Percentiles rank a stretch among this genome's conserved stretches.
These are phyloP conservation scores for Cololabis saira DNA, from an alignment of 2,113 vertebrate species.

Conservation along the genomic window DNA sequence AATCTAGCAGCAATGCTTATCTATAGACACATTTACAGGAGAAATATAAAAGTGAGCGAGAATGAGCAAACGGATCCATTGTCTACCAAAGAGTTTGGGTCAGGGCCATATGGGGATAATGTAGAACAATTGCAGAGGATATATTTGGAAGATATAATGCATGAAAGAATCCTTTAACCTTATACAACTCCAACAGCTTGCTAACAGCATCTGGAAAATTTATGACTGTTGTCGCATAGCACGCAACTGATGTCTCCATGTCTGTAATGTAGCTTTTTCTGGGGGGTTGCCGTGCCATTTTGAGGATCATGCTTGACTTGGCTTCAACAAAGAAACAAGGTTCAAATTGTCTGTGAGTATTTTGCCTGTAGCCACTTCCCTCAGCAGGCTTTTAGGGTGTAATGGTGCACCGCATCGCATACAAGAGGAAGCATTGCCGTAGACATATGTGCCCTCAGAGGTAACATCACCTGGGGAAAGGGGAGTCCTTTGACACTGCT, in stretches of 20 bases:
- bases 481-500: conserved; percentile 54
- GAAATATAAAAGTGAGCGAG: conserved; percentile 22
- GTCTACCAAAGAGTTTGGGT: conserved; percentile 43
- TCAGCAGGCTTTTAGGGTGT: conserved; percentile 16
- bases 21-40: conserved; percentile 39
- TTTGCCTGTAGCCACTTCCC: conserved; percentile 32
- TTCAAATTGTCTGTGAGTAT: conserved; percentile 17
- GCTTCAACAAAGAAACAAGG: conserved; percentile 19
- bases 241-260: neutral
- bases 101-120: conserved; percentile 39
- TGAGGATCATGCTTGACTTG: conserved; percentile 33
- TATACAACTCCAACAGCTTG: neutral
- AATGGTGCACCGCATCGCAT: conserved; percentile 40
- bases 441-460: conserved; percentile 41
- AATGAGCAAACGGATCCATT: conserved; percentile 44
- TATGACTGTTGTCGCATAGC: neutral
- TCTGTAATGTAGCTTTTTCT: conserved; percentile 13
- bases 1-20: conserved; percentile 56
- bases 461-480: conserved; percentile 15
- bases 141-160: neutral
- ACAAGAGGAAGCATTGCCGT: conserved; percentile 37
- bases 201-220: neutral
- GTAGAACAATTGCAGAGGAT: conserved; percentile 14
- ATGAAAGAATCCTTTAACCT: neutral
- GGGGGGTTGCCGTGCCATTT: conserved; percentile 30